phyloP scores from a whole-genome alignment of 2,797 vertebrate species.

The Microctenopoma stevenorrisi region DNA sequence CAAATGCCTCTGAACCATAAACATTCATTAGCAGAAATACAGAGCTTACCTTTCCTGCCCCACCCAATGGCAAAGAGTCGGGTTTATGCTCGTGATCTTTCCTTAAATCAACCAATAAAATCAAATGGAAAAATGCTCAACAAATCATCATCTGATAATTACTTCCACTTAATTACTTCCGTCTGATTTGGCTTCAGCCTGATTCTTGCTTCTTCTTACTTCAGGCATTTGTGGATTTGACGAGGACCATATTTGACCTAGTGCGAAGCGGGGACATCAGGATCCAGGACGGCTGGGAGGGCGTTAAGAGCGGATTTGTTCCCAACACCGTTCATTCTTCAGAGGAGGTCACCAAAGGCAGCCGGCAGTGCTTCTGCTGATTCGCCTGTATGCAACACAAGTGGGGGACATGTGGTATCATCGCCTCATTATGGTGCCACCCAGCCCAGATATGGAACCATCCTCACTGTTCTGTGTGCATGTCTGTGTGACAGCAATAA shows the following conservation, averaged over 20 bases:
- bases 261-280: constrained; percentile 90
- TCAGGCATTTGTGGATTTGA: constrained; percentile 92
- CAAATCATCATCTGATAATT: no score
- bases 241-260: constrained; percentile 91
- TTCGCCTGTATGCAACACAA: constrained; percentile 16
- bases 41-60: no score
- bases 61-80: no score
- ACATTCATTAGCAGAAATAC: background rate
- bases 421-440: constrained; percentile 18
- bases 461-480: constrained; percentile 43
- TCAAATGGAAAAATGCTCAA: background rate
- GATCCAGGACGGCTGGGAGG: constrained; percentile 95
- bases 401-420: constrained; percentile 5
- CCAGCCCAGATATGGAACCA: constrained; percentile 22
- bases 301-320: constrained; percentile 93
- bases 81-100: no score
- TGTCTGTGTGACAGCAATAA: constrained; percentile 42
- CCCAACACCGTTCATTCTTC: constrained; percentile 94
- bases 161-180: background rate
- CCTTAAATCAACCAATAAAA: no score
- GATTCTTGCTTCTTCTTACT: background rate
- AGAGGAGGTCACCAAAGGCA: constrained; percentile 92
- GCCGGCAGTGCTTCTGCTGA: constrained; percentile 92
- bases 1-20: background rate
- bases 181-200: background rate